A percentile compares a stretch with the other conserved stretches of the same genome.
phyloP scores from a whole-genome alignment of 2,888 invertebrate species.

The Pollenia amentaria region DNA sequence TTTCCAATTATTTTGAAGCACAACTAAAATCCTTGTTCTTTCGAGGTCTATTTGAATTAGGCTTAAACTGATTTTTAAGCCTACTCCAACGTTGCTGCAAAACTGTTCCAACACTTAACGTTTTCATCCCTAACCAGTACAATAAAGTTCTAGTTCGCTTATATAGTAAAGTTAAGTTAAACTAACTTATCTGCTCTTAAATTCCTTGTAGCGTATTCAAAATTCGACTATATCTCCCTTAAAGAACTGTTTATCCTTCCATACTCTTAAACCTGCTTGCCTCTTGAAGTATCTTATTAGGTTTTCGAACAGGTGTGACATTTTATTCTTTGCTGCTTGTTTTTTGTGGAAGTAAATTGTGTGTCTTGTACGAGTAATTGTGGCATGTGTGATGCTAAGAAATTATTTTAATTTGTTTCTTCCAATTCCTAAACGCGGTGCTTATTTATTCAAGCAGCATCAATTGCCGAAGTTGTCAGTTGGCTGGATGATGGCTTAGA shows the following conservation, averaged over 20 bases:
- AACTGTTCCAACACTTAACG: too few relatives aligned
- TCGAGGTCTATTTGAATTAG: too few relatives aligned
- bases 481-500: neutral
- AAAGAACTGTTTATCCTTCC: neutral
- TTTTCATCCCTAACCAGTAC: too few relatives aligned
- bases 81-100: too few relatives aligned
- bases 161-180: too few relatives aligned
- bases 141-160: too few relatives aligned
- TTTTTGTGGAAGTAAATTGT: conserved; percentile 42
- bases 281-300: conserved; percentile 11
- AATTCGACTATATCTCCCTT: neutral
- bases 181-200: too few relatives aligned
- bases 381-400: conserved; percentile 10
- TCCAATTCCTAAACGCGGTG: neutral
- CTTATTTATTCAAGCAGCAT: conserved; percentile 6
- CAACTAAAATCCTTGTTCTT: too few relatives aligned
- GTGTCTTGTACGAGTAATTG: conserved; percentile 30
- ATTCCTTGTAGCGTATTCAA: neutral
- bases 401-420: conserved; percentile 17
- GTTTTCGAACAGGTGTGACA: conserved; percentile 53
- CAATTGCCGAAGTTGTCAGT: conserved; percentile 2
- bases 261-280: neutral
- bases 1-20: too few relatives aligned
- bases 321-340: conserved; percentile 16
- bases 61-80: too few relatives aligned